These are phyloP conservation scores for Agrypnus murinus DNA, from an alignment of 2,888 invertebrate genomes.

Conservation along the genomic window DNA sequence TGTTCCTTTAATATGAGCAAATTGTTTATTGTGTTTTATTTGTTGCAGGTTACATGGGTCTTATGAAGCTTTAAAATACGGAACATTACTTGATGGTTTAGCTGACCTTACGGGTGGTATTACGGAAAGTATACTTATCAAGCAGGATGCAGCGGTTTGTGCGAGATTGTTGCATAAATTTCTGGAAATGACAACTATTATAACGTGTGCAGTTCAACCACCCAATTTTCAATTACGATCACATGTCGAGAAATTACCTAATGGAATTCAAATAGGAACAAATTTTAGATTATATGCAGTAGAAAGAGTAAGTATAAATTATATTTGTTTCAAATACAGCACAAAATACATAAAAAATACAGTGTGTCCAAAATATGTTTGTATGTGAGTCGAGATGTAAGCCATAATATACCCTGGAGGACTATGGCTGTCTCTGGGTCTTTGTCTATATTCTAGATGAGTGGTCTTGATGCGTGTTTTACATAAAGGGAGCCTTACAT, in stretches of 20 bases:
- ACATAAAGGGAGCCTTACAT: too few species aligned
- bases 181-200: slow-evolving; percentile 87
- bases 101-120: slow-evolving; percentile 93
- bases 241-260: slow-evolving; percentile 76
- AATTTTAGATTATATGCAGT: slow-evolving; percentile 86
- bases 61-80: slow-evolving; percentile 94
- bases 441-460: too few species aligned
- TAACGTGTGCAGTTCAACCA: slow-evolving; percentile 83
- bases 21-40: neutral
- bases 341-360: too few species aligned
- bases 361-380: too few species aligned
- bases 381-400: too few species aligned
- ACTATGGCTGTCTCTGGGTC: too few species aligned
- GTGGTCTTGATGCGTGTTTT: too few species aligned
- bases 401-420: too few species aligned
- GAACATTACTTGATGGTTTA: slow-evolving; percentile 89
- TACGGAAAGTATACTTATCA: slow-evolving; percentile 85
- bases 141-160: slow-evolving; percentile 81
- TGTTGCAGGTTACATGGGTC: slow-evolving; percentile 87
- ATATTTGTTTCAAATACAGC: too few species aligned
- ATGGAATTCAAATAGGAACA: slow-evolving; percentile 82
- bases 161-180: slow-evolving; percentile 79
- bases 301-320: slow-evolving; percentile 77
- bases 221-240: slow-evolving; percentile 69
- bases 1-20: neutral